Conservation (phyloP, 2,113 vertebrate genomes). For the Marmota flaviventris region DNA sequence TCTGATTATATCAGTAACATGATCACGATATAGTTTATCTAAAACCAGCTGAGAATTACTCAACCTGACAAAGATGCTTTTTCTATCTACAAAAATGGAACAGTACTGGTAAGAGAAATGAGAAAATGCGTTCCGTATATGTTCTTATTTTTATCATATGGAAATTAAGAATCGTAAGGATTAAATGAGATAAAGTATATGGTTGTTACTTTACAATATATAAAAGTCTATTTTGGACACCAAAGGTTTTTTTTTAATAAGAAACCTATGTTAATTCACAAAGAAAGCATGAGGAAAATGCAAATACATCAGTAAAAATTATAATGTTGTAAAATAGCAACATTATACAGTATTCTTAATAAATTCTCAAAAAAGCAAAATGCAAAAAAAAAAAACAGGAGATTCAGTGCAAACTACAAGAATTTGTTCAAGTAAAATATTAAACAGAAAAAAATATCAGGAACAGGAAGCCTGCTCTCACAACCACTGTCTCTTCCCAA, state of each 20-base stretch:
- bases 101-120: not conserved
- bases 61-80: not conserved
- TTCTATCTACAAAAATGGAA: not conserved
- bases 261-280: not conserved
- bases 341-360: not conserved
- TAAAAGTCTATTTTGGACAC: not conserved
- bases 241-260: not conserved
- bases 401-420: not conserved
- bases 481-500: not conserved
- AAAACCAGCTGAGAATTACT: not conserved
- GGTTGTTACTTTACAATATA: not conserved
- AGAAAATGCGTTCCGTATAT: not conserved
- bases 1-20: not conserved
- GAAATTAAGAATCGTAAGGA: not conserved
- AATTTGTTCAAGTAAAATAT: not conserved
- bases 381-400: not conserved
- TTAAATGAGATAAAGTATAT: not conserved
- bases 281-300: not conserved
- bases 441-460: not conserved
- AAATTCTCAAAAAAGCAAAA: not conserved
- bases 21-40: not conserved
- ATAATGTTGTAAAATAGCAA: not conserved
- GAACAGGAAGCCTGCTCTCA: not conserved
- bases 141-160: not conserved
- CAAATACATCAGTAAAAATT: not conserved